A percentile compares a stretch with the other conserved stretches of the same genome.
Conservation (phyloP, 2,888 invertebrate genomes). For the Anorthoa munda region DNA sequence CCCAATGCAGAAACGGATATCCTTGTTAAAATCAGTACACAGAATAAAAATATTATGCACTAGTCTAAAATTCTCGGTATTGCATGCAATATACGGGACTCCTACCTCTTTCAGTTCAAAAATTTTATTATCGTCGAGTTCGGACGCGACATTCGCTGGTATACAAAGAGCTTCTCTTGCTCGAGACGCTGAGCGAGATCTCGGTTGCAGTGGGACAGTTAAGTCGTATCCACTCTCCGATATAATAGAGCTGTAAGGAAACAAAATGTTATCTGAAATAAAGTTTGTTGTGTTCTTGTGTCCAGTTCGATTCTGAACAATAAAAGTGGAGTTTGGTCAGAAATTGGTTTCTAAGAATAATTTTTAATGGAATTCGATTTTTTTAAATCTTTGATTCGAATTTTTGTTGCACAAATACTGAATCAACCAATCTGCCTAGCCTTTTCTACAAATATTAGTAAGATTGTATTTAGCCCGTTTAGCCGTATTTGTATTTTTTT, state of each 20-base stretch:
- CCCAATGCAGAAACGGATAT: not conserved
- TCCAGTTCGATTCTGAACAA: constrained; percentile 15
- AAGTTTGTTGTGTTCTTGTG: constrained; percentile 29
- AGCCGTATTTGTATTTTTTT: too few relatives aligned
- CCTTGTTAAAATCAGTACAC: constrained; percentile 1
- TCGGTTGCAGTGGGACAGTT: constrained; percentile 73
- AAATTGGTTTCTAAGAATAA: constrained; percentile 24
- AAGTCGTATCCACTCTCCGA: constrained; percentile 78
- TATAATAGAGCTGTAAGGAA: constrained; percentile 77
- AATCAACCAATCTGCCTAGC: not conserved
- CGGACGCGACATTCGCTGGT: constrained; percentile 88
- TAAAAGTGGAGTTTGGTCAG: constrained; percentile 23
- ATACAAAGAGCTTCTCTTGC: constrained; percentile 84
- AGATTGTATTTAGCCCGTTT: too few relatives aligned
- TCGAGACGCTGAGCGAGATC: constrained; percentile 83
- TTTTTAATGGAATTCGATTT: not conserved
- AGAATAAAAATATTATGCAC: constrained; percentile 10
- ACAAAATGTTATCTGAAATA: constrained; percentile 45
- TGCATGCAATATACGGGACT: constrained; percentile 29
- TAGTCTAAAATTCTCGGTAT: not conserved
- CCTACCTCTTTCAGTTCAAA: constrained; percentile 92
- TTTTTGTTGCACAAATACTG: not conserved
- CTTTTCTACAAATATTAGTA: too few relatives aligned
- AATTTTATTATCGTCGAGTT: constrained; percentile 91
- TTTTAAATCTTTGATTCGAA: not conserved